Evolutionary conservation across 2,797 vertebrate species (phyloP), one percentile per base, ranked within the genome.

Genomic region (Bothrops alternatus): DNA sequence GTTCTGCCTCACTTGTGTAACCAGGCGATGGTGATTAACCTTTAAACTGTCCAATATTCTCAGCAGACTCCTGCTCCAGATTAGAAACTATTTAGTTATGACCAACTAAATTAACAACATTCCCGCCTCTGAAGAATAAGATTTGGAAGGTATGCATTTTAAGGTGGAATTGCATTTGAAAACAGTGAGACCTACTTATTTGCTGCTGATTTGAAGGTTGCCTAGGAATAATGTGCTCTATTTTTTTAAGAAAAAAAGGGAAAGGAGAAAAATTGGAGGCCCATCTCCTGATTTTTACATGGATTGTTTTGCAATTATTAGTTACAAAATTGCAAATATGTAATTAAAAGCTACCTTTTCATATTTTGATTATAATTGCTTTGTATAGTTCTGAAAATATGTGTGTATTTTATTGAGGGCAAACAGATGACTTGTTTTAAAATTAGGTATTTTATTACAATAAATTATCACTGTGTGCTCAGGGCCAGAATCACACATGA

Each of bases 11-110:
- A 98, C 99, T 99, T 98, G 98, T 99, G 99, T 99, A 99, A 99
- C 99, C 98, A 99, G 99, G 98, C 99, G 97, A 98, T 98, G 98
- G 98, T 99, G 99, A 99, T 99, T 99, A 99, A 99, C 99, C 99
- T 99, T 99, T 98, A 99, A 99, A 99, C 99, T 99, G 99, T 99
- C 99, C 99, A 99, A 99, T 99, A 99, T 99, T 99, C 99, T 99
- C 99, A 97, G 98, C 98, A 99, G 99, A 99, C 98, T 99, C 98
- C 98, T 97, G 98, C 98, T 98, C 98, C 98, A 99, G 99, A 99
- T 99, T 99, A 99, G 99, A 99, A 98, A 98, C 99, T 99, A 99
- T 99, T 98, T 99, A 99, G 99, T 99, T 99, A 99, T 99, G 99
- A 99, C 98, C 99, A 99, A 99, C 99, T 99, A 99, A 99, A 99